These are phyloP conservation scores for Tenualosa thibaudeaui DNA, from an alignment of 2,797 vertebrate species.

Conservation along the genomic window DNA sequence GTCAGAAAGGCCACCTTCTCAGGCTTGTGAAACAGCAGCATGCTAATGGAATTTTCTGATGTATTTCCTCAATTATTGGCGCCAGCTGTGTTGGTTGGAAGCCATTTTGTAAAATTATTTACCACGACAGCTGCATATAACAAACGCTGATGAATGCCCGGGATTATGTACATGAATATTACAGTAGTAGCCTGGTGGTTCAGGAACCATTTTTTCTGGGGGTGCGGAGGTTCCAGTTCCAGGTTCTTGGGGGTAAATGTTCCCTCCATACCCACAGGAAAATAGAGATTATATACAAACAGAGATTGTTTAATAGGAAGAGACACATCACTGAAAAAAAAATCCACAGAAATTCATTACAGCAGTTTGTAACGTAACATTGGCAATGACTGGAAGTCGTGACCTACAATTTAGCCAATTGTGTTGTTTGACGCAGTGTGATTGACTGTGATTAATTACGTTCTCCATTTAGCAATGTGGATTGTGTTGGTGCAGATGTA, in stretches of 20 bases:
- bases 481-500: too few species aligned
- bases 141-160: not conserved
- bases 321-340: too few species aligned
- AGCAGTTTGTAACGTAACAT: too few species aligned
- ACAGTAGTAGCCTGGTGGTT: not conserved
- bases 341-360: too few species aligned
- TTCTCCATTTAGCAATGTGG: too few species aligned
- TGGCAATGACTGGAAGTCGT: too few species aligned
- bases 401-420: too few species aligned
- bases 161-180: not conserved
- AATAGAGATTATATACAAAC: not conserved
- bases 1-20: slow-evolving; percentile 1
- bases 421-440: too few species aligned
- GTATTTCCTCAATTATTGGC: slow-evolving; percentile 5
- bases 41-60: slow-evolving; percentile 8
- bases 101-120: not conserved
- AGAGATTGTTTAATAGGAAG: too few species aligned
- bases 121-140: not conserved
- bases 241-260: not conserved
- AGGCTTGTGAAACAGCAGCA: not conserved
- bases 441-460: too few species aligned
- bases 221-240: not conserved
- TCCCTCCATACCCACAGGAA: not conserved
- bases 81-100: not conserved
- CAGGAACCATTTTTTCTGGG: not conserved